These are phyloP conservation scores for Heteropelma amictum DNA, from an alignment of 2,888 invertebrate species.

Conservation along the genomic window DNA sequence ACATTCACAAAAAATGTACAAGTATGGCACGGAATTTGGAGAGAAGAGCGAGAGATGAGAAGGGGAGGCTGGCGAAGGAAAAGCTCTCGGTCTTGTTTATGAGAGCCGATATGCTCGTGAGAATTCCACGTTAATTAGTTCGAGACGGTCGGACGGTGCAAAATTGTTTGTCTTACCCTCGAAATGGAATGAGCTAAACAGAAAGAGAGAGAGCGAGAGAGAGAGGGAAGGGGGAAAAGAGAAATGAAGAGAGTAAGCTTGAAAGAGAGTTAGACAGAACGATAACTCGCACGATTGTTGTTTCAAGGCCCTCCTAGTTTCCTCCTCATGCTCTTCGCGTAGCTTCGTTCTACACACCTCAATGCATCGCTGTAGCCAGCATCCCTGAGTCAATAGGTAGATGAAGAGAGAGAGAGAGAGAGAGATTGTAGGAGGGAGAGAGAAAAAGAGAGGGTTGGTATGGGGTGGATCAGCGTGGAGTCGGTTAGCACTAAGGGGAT, in stretches of 20 bases:
- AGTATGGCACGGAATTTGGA: neutral
- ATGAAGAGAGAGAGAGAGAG: too few species aligned
- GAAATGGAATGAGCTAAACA: slow-evolving; percentile 54
- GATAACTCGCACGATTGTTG: slow-evolving; percentile 69
- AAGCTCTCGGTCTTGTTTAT: slow-evolving; percentile 38
- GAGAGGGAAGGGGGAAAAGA: slow-evolving; percentile 25
- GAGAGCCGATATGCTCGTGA: slow-evolving; percentile 43
- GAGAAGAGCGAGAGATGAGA: neutral
- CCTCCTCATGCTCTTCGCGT: slow-evolving; percentile 1
- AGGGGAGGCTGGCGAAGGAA: neutral
- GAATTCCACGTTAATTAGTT: slow-evolving; percentile 73
- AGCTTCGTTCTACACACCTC: slow-evolving; percentile 17
- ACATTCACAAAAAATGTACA: neutral
- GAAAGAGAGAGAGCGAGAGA: slow-evolving; percentile 50
- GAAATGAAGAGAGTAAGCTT: slow-evolving; percentile 50
- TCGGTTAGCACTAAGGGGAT: slow-evolving; percentile 56
- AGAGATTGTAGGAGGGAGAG: too few species aligned
- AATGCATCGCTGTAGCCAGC: slow-evolving; percentile 11
- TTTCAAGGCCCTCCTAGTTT: slow-evolving; percentile 60
- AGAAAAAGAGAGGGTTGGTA: too few species aligned
- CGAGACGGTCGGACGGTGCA: slow-evolving; percentile 67
- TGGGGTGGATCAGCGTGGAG: slow-evolving; percentile 32
- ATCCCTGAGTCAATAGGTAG: slow-evolving; percentile 29
- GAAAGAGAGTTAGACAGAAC: slow-evolving; percentile 54
- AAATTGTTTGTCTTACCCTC: slow-evolving; percentile 72